phyloP scores from a whole-genome alignment of 2,888 invertebrate genomes.

The Apoda limacodes region DNA sequence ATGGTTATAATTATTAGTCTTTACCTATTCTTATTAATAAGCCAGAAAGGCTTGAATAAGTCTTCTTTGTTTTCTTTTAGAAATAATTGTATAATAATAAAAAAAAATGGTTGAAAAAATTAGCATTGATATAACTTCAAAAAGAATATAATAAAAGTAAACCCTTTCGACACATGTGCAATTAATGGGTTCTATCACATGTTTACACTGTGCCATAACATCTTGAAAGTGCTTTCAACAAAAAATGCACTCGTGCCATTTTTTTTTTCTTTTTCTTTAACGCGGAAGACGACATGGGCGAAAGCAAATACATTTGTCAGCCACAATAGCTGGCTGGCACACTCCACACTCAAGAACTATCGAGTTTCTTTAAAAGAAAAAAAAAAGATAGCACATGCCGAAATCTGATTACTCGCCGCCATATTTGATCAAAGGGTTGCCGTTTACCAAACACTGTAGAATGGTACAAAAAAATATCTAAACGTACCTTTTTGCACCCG shows the following conservation, averaged over 20 bases:
- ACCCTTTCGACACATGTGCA: no score
- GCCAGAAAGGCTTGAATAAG: no score
- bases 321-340: conserved; percentile 57
- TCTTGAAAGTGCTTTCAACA: conserved; percentile 24
- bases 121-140: no score
- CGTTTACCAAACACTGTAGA: conserved; percentile 47
- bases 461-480: conserved; percentile 38
- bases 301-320: conserved; percentile 55
- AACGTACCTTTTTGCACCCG: conserved; percentile 54
- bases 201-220: conserved; percentile 22
- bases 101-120: no score
- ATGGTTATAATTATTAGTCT: no score
- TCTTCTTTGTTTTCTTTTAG: no score
- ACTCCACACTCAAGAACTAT: conserved; percentile 59
- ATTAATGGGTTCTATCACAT: conserved; percentile 23
- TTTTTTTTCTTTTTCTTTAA: conserved; percentile 51
- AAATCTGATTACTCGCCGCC: conserved; percentile 61
- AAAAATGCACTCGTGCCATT: conserved; percentile 56
- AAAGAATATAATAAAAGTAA: no score
- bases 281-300: conserved; percentile 51
- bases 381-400: conserved; percentile 64
- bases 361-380: conserved; percentile 44
- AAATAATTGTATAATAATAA: no score
- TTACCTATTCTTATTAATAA: no score
- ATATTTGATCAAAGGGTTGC: conserved; percentile 65